phyloP scores from a whole-genome alignment of 2,888 invertebrate species.

The Crepidodera aurea region DNA sequence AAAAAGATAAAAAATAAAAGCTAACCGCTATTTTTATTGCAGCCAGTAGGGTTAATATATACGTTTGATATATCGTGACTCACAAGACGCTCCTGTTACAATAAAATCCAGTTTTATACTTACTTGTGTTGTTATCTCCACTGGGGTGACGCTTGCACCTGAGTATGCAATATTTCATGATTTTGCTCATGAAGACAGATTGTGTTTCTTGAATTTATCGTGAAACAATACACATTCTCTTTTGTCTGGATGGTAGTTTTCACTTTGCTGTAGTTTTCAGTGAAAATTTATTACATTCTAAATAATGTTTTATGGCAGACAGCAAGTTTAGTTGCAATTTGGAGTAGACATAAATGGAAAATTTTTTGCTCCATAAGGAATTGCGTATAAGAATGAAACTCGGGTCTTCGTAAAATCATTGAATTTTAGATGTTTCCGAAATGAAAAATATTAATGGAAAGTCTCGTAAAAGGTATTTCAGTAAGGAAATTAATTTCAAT shows the following conservation, averaged over 20 bases:
- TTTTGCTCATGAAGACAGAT: constrained; percentile 16
- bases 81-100: neutral
- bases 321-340: neutral
- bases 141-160: constrained; percentile 6
- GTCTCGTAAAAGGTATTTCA: no score
- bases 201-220: constrained; percentile 8
- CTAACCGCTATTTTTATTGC: no score
- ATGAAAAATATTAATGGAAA: no score
- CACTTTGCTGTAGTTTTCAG: constrained; percentile 6
- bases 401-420: no score
- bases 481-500: no score
- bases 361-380: neutral
- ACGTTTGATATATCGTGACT: no score
- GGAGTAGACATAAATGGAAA: neutral
- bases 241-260: constrained; percentile 7
- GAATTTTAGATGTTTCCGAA: no score
- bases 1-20: no score
- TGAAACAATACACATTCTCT: constrained; percentile 16
- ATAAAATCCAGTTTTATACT: constrained; percentile 6
- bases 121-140: constrained; percentile 1
- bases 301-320: constrained; percentile 10
- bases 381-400: no score
- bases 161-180: constrained; percentile 7
- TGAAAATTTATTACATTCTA: constrained; percentile 12
- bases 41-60: no score